Evolutionary conservation across 2,797 vertebrate genomes (phyloP).

Genomic region (Hippopotamyrus pictus): DNA sequence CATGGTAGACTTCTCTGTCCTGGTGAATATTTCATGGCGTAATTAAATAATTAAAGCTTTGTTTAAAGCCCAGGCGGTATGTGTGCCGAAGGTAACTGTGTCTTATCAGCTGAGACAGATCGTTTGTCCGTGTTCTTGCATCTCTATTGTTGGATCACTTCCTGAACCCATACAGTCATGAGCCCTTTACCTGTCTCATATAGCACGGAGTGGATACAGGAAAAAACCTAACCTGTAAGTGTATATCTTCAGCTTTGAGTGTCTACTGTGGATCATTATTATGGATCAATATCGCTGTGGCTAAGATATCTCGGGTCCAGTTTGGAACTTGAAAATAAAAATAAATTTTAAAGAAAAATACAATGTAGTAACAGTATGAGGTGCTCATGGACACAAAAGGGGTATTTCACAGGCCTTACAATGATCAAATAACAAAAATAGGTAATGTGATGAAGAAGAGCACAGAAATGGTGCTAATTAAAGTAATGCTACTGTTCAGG

Average conservation of each 20-base stretch:
- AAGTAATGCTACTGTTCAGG: neutral
- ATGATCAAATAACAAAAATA: neutral
- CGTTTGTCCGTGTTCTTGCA: neutral
- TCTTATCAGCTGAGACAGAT: neutral
- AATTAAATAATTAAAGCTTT: slow-evolving; percentile 17
- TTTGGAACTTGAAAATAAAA: too few species aligned
- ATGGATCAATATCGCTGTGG: neutral
- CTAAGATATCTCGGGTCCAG: neutral
- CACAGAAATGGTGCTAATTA: neutral
- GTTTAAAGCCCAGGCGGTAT: neutral
- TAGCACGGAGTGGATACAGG: neutral
- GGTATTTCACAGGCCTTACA: neutral
- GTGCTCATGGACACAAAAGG: neutral
- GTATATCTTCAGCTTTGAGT: neutral
- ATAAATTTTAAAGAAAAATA: neutral
- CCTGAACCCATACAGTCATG: neutral
- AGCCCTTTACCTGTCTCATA: neutral
- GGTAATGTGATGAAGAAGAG: neutral
- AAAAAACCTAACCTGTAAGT: neutral
- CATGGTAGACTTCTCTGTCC: neutral
- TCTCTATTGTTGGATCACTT: neutral
- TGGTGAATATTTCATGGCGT: slow-evolving; percentile 6
- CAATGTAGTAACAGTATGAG: neutral
- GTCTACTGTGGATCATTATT: neutral
- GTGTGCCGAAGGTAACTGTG: neutral